Evolutionary conservation across 1,140 invertebrate species (phyloP).

Genomic region (Drosophila busckii): DNA sequence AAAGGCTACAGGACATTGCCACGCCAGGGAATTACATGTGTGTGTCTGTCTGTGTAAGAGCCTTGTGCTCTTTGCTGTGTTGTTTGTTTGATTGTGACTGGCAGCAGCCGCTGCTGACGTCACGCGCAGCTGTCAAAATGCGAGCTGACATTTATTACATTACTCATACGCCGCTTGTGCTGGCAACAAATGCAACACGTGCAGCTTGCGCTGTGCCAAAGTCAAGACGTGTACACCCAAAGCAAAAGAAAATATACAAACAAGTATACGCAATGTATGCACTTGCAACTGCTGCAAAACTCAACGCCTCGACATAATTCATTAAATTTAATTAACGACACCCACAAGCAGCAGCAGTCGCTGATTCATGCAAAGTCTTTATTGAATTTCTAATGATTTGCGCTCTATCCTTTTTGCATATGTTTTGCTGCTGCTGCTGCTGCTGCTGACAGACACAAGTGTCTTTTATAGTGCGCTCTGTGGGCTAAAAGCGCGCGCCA

Average conservation of each 20-base stretch:
- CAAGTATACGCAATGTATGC: constrained; percentile 38
- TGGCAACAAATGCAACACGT: constrained; percentile 34
- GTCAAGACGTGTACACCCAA: constrained; percentile 3
- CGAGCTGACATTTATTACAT: constrained; percentile 58
- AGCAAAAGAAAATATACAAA: constrained; percentile 10
- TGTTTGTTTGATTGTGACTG: constrained; percentile 1
- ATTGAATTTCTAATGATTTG: constrained; percentile 10
- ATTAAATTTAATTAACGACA: constrained; percentile 71
- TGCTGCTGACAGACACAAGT: constrained; percentile 1
- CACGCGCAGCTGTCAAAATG: constrained; percentile 35
- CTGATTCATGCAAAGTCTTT: constrained; percentile 5
- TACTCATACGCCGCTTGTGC: constrained; percentile 48
- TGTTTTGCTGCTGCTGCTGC: background rate
- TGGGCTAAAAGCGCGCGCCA: too few species aligned
- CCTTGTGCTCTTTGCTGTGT: too few species aligned
- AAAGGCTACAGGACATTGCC: background rate
- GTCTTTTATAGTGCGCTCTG: constrained; percentile 3
- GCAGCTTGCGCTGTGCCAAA: too few species aligned
- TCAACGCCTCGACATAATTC: constrained; percentile 64
- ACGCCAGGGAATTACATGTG: constrained; percentile 4
- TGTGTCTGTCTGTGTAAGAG: too few species aligned
- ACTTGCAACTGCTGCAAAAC: constrained; percentile 36
- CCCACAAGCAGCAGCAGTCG: constrained; percentile 1
- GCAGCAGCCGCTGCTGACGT: constrained; percentile 21
- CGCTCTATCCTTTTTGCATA: background rate